Base-by-base conservation (phyloP, 1,140 invertebrate species). In the Gonioctena quinquepunctata region DNA sequence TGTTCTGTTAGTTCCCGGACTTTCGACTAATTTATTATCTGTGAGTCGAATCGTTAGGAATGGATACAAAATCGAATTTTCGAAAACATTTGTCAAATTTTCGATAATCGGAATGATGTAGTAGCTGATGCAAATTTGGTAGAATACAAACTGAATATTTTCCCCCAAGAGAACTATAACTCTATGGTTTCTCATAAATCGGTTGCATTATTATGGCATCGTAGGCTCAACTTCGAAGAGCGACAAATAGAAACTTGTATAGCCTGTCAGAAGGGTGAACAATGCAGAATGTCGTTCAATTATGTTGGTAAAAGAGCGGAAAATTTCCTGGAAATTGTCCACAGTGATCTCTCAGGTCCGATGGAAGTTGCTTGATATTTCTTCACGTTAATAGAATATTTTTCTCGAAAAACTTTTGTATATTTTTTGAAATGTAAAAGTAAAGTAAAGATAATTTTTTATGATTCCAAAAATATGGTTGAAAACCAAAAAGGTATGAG, bases 381-480 rank as follows among this genome's bases (percentile, higher is more conserved):
- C 57, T 62, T 82, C 6, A 76, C 77, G 19, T 81, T 83, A 28
- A 73, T 78, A 63, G 82, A 84, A 76, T 79, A 84, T 71, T 83
- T 54, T 62, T 82, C 76, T 16, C 69, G 76, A 70, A 82, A 79
- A 71, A 62, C 54, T 11, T 72, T 77, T 66, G 77, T 83, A 16
- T 83, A 83, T 70, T 74, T 84, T 13, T 80, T 82, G 7, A 77
- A 78, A 67, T 61, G 50, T 19, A 80, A 83, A 71, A 54, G 48
- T 75, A 66, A 81, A 71, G 77, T 79, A 3, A 69, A 69, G 18
- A 19, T 71, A 5, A 28, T 72, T 75, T 74, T 75, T 21, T 66
- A 72, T 67, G 4, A 80, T 22, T 83, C 81, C 69, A 73, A 75
- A 57, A 66, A 49, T 69, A 19, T 70, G 25, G 77, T 80, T 23